Evolutionary conservation across 2,113 vertebrate genomes (phyloP), one percentile per base, ranked within the genome.

Genomic region (Oxyura jamaicensis): DNA sequence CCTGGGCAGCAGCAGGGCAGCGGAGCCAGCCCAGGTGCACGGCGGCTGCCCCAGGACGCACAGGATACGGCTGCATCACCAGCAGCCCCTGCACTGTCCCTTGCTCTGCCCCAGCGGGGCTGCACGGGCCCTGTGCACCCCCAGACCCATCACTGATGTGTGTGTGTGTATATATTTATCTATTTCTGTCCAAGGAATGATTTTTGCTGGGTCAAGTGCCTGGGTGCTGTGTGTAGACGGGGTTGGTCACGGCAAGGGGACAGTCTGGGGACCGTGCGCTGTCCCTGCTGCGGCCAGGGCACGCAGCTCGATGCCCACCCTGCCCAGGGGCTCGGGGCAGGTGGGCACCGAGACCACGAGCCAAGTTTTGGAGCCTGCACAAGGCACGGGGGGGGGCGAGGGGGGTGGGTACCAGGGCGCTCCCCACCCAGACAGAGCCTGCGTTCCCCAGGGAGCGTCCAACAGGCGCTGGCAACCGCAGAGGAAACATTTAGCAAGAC

Each of bases 251-350:
- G 14, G 62, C 52, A 31, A 65, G 53, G 42, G 65, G 66, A 39
- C 3, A 1, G 18, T n/a, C 26, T 3, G 2, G 44, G 25, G 10
- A 10, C 52, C 1, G 1, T 5, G 63, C 31, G 5, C 39, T 2
- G 0, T 26, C 52, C 75, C 9, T 1, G 7, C 10, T 25, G 36
- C 52, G 39, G 50, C 11, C 15, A 0, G 72, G 28, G n/a, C 31
- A 23, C 3, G 0, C 31, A 59, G 58, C 58, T 59, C 6, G 1
- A 4, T 2, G 15, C 42, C 15, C 2, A 4, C 26, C 42, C 1
- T 1, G 20, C 0, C 0, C 1, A 0, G 53, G 36, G 44, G 44
- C 18, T 60, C 0, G 3, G 55, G 31, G 10, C 63, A 17, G 56
- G 6, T 52, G 90, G 63, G 50, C 18, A 14, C 1, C 1, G 3